Conservation (phyloP, 1,140 invertebrate species). For the Leptinotarsa texana region DNA sequence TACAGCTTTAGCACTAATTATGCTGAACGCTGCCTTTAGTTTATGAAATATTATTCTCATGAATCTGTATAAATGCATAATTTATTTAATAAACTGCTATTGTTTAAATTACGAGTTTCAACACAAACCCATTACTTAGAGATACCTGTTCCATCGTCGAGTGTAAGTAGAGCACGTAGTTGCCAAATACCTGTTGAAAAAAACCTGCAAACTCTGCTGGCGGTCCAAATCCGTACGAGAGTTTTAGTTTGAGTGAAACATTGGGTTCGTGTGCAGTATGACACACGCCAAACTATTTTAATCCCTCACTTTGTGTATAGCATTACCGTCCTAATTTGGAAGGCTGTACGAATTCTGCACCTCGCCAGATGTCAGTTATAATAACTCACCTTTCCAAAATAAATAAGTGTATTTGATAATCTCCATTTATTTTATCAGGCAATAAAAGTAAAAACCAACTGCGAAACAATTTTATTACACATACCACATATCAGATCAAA, state of each 20-base stretch:
- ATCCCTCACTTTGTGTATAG: conserved; percentile 50
- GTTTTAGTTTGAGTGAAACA: conserved; percentile 17
- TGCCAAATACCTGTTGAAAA: background rate
- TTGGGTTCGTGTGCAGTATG: conserved; percentile 51
- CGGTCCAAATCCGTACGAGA: conserved; percentile 31
- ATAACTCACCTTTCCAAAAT: background rate
- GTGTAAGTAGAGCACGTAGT: too few species aligned
- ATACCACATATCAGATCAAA: too few species aligned
- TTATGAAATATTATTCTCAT: conserved; percentile 42
- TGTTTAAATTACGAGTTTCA: conserved; percentile 44
- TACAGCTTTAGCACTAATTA: conserved; percentile 49
- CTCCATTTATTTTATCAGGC: conserved; percentile 2
- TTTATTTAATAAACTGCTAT: conserved; percentile 51
- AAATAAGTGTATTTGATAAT: background rate
- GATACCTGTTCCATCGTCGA: too few species aligned
- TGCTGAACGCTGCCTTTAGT: conserved; percentile 43
- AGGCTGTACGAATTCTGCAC: conserved; percentile 30
- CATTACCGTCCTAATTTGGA: conserved; percentile 55
- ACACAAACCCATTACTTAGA: conserved; percentile 11
- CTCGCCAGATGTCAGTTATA: conserved; percentile 35
- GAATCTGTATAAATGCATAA: conserved; percentile 46
- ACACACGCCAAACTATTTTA: conserved; percentile 54
- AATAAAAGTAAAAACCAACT: conserved; percentile 12
- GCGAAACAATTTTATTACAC: background rate
- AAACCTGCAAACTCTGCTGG: background rate